These are phyloP conservation scores for Amphimedon queenslandica DNA, from an alignment of 37 sponge, comb jelly and placozoan genomes.

Conservation along the genomic window DNA sequence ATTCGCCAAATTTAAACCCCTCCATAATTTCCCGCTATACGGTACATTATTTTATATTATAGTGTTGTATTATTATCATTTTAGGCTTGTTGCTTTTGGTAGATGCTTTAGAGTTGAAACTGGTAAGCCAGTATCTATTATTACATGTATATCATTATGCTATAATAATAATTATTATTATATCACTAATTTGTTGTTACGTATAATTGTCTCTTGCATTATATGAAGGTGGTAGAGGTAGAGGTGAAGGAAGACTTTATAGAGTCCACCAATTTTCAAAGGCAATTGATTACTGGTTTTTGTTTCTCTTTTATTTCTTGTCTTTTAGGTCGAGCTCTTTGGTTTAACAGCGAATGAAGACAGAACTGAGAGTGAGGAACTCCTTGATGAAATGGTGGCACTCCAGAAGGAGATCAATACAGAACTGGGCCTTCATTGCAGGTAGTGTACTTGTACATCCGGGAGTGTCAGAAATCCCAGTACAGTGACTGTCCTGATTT, in stretches of 20 bases:
- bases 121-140: constrained; percentile 18
- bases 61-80: not conserved
- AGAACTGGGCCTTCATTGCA: constrained; percentile 60
- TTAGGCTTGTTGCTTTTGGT: constrained; percentile 65
- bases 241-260: constrained; percentile 40
- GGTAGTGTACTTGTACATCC: too few relatives aligned
- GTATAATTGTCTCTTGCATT: not conserved
- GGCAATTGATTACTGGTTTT: constrained; percentile 1
- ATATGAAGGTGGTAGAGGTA: not conserved
- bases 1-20: too few relatives aligned
- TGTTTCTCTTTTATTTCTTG: not conserved
- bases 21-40: too few relatives aligned
- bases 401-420: constrained; percentile 61
- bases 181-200: too few relatives aligned
- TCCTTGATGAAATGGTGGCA: constrained; percentile 54
- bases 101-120: constrained; percentile 58
- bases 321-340: constrained; percentile 62
- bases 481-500: too few relatives aligned
- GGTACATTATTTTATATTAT: not conserved
- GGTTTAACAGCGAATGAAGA: constrained; percentile 50
- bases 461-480: too few relatives aligned
- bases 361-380: constrained; percentile 46
- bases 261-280: constrained; percentile 81
- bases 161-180: too few relatives aligned
- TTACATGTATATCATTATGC: too few relatives aligned